Evolutionary conservation across 2,113 vertebrate genomes (phyloP), one percentile per base, ranked within the genome.

Genomic region (Drymodes brunneopygia): DNA sequence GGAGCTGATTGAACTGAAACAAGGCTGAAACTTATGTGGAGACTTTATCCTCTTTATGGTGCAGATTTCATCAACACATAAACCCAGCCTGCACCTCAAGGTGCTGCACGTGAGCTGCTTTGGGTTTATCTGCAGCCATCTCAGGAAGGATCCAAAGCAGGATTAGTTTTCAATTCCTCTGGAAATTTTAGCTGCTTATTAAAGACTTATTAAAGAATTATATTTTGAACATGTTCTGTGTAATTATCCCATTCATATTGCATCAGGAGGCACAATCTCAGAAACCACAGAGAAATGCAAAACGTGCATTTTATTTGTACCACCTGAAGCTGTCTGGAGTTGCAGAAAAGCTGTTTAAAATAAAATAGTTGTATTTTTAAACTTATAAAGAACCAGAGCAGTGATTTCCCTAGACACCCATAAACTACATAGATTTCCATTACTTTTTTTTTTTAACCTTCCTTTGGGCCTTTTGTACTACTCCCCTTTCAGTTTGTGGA

Each of bases 391-490:
- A 88, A 18, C 62, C 50, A 62, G 67, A 77, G 38, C 58, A 70
- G 67, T 81, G 95, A 95, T 96, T 94, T 96, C 94, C 92, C 92
- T 16, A 31, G 90, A 70, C 16, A 57, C 64, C 9, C 67, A 93
- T 93, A 92, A 92, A 62, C 82, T 62, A 70, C 85, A 61, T 3
- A 86, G 81, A 61, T 86, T 95, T 90, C 72, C 66, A 86, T 85
- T 94, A n/a, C 22, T 78, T 73, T 86, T 93, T 73, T 86, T 93
- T 96, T 95, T 93, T 91, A 88, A 88, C 85, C 58, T 94, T 92
- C 62, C 72, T 94, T 83, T 93, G 86, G 90, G 90, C 60, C 80
- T 81, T 93, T 92, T 88, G 64, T 83, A 17, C 42, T 33, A 61
- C 75, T 94, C 29, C 47, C 66, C 47, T 83, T 90, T 21, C 54